Evolutionary conservation across 2,113 vertebrate species (phyloP).

Genomic region (Ammodramus savannarum): DNA sequence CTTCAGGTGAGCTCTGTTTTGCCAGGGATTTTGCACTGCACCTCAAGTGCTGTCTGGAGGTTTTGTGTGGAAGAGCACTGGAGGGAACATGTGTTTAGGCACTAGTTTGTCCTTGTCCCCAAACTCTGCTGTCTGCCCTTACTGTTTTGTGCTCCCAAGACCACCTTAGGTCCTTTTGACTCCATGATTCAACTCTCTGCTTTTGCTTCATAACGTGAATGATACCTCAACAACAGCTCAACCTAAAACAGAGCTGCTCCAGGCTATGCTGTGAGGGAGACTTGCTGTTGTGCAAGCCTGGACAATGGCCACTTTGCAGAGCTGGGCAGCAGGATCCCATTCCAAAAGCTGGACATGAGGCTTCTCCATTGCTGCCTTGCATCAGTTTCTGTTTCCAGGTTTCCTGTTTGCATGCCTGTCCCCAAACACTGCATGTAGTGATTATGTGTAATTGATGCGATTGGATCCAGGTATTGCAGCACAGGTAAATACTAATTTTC

Average conservation of each 20-base stretch:
- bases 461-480: not conserved
- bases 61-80: not conserved
- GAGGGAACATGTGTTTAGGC: accelerated
- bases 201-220: not conserved
- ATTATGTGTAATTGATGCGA: conserved; percentile 5
- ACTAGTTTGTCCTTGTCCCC: not conserved
- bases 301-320: not conserved
- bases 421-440: not conserved
- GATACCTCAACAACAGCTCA: not conserved
- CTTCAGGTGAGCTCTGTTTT: not conserved
- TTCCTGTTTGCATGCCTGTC: not conserved
- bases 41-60: accelerated
- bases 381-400: not conserved
- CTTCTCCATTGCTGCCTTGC: not conserved
- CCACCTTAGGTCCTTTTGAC: not conserved
- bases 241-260: not conserved
- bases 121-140: not conserved
- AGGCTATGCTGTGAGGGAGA: not conserved
- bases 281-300: not conserved
- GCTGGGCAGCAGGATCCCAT: not conserved
- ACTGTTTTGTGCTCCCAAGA: not conserved
- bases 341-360: not conserved
- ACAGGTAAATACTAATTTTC: conserved; percentile 21
- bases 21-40: not conserved
- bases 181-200: not conserved